A percentile compares a stretch with the other conserved stretches of the same genome.
Evolutionary conservation across 2,888 invertebrate species (phyloP).

Genomic region (Campoplex nolae): DNA sequence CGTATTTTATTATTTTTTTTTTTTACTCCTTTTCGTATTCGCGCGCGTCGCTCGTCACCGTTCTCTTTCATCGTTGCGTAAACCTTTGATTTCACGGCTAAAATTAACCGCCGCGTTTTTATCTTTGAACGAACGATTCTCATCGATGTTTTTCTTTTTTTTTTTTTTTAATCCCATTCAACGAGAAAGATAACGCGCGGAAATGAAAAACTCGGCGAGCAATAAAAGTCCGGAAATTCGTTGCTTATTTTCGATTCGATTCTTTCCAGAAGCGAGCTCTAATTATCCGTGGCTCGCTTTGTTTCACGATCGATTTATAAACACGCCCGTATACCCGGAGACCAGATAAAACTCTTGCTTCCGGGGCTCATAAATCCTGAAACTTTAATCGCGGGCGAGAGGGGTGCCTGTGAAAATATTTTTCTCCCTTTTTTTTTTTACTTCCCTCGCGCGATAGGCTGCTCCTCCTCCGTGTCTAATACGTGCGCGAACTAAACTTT

Average conservation of each 20-base stretch:
- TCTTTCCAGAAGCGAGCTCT: not conserved
- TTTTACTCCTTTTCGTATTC: not conserved
- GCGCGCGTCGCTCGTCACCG: not conserved
- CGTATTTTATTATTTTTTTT: not conserved
- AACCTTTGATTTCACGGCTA: not conserved
- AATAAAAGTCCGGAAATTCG: not conserved
- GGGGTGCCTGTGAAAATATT: not conserved
- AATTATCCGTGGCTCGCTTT: not conserved
- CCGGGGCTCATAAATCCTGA: constrained; percentile 16
- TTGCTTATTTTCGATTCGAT: not conserved
- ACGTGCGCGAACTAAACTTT: constrained; percentile 51
- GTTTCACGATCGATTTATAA: constrained; percentile 4
- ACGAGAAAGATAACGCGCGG: not conserved
- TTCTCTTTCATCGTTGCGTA: not conserved
- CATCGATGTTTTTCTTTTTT: not conserved
- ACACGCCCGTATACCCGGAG: not conserved
- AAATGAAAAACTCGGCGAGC: not conserved
- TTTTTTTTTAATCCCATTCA: not conserved
- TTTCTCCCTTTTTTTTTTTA: constrained; percentile 7
- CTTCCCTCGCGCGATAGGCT: constrained; percentile 4
- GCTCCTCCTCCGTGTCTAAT: constrained; percentile 23
- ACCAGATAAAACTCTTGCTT: not conserved
- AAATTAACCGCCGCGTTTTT: not conserved
- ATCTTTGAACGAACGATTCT: not conserved
- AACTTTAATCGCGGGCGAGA: constrained; percentile 13